Base-by-base conservation (phyloP, 2,113 vertebrate species). In the Camarhynchus parvulus region DNA sequence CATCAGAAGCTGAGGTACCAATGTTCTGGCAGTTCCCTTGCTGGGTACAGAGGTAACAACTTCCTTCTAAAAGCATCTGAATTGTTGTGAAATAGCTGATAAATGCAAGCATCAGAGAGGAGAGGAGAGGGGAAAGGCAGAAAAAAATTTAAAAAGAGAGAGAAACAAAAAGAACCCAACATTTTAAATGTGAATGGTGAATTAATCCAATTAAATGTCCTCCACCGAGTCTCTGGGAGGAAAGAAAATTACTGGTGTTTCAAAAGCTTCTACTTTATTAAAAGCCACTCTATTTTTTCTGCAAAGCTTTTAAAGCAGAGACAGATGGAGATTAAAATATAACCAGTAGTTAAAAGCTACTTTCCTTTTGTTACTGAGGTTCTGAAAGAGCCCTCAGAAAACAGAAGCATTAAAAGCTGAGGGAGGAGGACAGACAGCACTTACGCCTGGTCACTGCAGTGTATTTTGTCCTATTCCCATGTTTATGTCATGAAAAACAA, bases 201-300 rank as follows among this genome's bases (percentile, higher is more conserved):
- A 92, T 90, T 95, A 93, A 94, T 78, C 50, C 68, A 95, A 89
- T 95, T 91, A 89, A 94, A 82, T 68, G 62, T 89, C 94, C 28
- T 83, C 63, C 50, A n/a, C 22, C 1, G 10, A 80, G 50, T 90
- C 52, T 94, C 88, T 53, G 42, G 13, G 50, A 93, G n/a, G 82
- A 90, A 93, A 70, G 90, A 94, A 93, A 92, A 93, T 86, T 83
- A 70, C 82, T 83, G 61, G 64, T 87, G 20, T 78, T 95, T 70
- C 59, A 94, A 80, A 61, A 77, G 47, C 52, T 88, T 15, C 35
- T 89, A 44, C 52, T 68, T 90, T 90, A 97, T 96, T 95, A 95
- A 95, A 96, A 96, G 88, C 61, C 59, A 64, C 56, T 90, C 84
- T 90, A 23, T 30, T 96, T 85, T 90, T 92, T 82, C 12, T 11